A percentile compares a stretch with the other conserved stretches of the same genome.
These are phyloP conservation scores for Oryzaephilus surinamensis DNA, from an alignment of 1,140 invertebrate species.

Conservation along the genomic window DNA sequence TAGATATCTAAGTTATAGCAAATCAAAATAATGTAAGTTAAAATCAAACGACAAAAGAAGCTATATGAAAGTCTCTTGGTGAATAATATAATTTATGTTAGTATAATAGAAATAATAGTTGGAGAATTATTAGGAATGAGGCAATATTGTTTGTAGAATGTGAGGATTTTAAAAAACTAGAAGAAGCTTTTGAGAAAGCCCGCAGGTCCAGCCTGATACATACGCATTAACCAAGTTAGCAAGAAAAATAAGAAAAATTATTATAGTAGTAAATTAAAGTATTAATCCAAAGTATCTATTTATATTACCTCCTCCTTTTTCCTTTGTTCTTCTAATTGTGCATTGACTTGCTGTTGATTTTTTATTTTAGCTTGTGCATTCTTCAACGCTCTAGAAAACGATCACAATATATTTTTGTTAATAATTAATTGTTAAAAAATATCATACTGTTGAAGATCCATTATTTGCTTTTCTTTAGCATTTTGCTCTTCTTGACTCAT, in stretches of 20 bases:
- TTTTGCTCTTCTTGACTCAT: conserved; percentile 94
- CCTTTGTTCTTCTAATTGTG: conserved; percentile 50
- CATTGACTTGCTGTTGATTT: conserved; percentile 62
- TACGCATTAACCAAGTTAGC: conserved; percentile 16
- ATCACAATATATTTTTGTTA: conserved; percentile 1
- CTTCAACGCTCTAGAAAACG: conserved; percentile 60
- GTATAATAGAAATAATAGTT: conserved; percentile 7
- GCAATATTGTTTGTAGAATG: conserved; percentile 22
- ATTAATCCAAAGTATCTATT: conserved; percentile 7
- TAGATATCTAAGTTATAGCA: conserved; percentile 14
- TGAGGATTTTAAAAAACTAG: conserved; percentile 43
- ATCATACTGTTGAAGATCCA: conserved; percentile 88
- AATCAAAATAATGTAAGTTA: too few species aligned
- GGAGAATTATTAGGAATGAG: conserved; percentile 23
- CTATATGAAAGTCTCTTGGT: conserved; percentile 8
- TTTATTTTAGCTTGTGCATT: conserved; percentile 76
- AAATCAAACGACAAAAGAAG: conserved; percentile 13
- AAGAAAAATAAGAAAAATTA: conserved; percentile 9
- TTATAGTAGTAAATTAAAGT: too few species aligned
- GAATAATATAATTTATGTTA: not conserved
- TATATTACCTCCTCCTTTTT: conserved; percentile 49
- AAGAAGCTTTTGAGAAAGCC: conserved; percentile 85
- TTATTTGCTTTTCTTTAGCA: conserved; percentile 87
- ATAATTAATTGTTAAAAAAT: conserved; percentile 2
- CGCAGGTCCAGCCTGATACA: conserved; percentile 62